A percentile compares a stretch with the other conserved stretches of the same genome.
These are phyloP conservation scores for Trichogramma dendrolimi DNA, from an alignment of 2,888 invertebrate species.

Conservation along the genomic window DNA sequence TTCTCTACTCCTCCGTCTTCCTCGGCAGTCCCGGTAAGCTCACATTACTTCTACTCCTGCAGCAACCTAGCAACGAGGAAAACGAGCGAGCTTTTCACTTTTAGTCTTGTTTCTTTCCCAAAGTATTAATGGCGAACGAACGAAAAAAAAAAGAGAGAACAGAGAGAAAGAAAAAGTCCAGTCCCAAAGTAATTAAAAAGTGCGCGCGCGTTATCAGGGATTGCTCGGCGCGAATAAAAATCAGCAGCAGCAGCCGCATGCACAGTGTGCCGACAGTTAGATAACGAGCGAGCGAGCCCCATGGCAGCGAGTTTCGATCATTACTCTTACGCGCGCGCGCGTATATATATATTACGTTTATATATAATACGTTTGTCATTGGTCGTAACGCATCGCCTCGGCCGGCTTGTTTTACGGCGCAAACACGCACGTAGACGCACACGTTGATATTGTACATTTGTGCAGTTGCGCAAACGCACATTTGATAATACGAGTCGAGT, in stretches of 20 bases:
- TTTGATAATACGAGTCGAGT: too few relatives aligned
- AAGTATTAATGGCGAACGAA: constrained; percentile 13
- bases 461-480: too few relatives aligned
- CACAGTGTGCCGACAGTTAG: not conserved
- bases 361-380: too few relatives aligned
- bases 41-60: not conserved
- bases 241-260: constrained; percentile 4
- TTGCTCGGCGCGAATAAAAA: not conserved
- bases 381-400: too few relatives aligned
- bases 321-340: too few relatives aligned
- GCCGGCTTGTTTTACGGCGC: too few relatives aligned
- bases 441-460: too few relatives aligned
- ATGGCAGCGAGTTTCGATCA: too few relatives aligned
- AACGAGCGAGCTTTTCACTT: not conserved
- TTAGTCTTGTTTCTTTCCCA: not conserved
- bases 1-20: constrained; percentile 86
- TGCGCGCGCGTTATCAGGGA: constrained; percentile 24
- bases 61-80: too few relatives aligned
- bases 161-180: constrained; percentile 9
- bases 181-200: not conserved
- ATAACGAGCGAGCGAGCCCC: too few relatives aligned
- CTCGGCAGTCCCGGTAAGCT: constrained; percentile 83
- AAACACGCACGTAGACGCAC: too few relatives aligned
- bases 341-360: too few relatives aligned
- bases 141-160: constrained; percentile 21